Percentiles rank a stretch among this genome's conserved stretches.
These are phyloP conservation scores for Ia io DNA, from an alignment of 2,113 vertebrate genomes.

Conservation along the genomic window DNA sequence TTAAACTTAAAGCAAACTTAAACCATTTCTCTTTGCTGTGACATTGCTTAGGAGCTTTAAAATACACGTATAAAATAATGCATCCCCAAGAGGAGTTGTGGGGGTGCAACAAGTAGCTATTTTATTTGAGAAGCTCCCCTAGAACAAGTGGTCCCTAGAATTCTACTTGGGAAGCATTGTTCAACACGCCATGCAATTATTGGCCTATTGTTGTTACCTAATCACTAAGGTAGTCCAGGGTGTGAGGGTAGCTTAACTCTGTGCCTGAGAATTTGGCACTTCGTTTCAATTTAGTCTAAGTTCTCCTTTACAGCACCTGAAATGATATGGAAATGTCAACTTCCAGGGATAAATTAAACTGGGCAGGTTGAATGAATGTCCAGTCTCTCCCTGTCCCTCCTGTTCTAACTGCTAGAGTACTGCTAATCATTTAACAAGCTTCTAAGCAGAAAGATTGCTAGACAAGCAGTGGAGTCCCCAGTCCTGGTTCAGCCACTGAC, in stretches of 20 bases:
- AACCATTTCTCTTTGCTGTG: background rate
- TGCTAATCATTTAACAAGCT: background rate
- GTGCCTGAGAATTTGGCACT: background rate
- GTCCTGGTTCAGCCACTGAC: background rate
- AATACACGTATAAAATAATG: background rate
- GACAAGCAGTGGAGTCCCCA: background rate
- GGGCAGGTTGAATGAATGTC: background rate
- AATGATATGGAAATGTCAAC: background rate
- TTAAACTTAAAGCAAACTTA: conserved; percentile 1
- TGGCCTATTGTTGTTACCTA: background rate
- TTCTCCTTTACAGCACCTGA: background rate
- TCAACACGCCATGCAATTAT: background rate
- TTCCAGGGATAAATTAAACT: background rate
- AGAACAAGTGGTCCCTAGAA: background rate
- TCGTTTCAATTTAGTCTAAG: background rate
- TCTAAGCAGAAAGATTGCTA: background rate
- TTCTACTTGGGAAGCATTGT: background rate
- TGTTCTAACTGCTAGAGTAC: background rate
- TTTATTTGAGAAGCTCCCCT: background rate
- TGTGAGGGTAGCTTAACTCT: background rate
- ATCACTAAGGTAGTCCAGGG: background rate
- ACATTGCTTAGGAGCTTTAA: background rate
- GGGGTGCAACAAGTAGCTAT: background rate
- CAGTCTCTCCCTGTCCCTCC: background rate
- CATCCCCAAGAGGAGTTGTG: background rate